Conservation (phyloP, 2,113 vertebrate species). For the Ia io region DNA sequence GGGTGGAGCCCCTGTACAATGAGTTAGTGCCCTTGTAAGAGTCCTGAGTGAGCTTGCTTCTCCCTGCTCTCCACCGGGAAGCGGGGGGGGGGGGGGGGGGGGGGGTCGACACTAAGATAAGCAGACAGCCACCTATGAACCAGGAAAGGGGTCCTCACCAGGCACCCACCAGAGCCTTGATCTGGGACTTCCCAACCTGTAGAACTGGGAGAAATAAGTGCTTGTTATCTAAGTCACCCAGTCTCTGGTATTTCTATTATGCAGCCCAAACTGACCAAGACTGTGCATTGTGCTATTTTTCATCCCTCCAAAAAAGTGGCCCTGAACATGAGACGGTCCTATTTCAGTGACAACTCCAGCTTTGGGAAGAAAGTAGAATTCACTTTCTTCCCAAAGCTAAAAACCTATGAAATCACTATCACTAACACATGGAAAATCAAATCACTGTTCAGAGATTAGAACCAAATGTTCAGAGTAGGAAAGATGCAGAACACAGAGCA, state of each 20-base stretch:
- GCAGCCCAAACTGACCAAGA: not conserved
- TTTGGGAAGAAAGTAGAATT: not conserved
- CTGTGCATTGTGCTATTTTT: not conserved
- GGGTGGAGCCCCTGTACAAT: not conserved
- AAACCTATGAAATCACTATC: not conserved
- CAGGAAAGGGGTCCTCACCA: not conserved
- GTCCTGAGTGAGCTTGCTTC: not conserved
- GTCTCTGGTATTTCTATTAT: not conserved
- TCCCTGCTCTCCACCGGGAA: not conserved
- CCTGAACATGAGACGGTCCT: not conserved
- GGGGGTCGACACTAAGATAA: not conserved
- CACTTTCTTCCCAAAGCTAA: not conserved
- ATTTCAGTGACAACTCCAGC: not conserved
- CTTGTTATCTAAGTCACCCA: not conserved
- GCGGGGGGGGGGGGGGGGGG: rapidly evolving
- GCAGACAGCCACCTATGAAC: not conserved
- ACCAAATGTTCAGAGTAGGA: not conserved
- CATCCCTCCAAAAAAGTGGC: not conserved
- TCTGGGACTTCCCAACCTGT: not conserved
- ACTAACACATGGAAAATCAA: not conserved
- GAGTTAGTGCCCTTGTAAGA: not conserved
- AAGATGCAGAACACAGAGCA: not conserved
- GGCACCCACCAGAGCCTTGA: not conserved
- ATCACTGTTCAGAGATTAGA: not conserved
- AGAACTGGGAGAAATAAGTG: not conserved